phyloP scores from a whole-genome alignment of 2,888 invertebrate genomes.

The Mellilla xanthometata region DNA sequence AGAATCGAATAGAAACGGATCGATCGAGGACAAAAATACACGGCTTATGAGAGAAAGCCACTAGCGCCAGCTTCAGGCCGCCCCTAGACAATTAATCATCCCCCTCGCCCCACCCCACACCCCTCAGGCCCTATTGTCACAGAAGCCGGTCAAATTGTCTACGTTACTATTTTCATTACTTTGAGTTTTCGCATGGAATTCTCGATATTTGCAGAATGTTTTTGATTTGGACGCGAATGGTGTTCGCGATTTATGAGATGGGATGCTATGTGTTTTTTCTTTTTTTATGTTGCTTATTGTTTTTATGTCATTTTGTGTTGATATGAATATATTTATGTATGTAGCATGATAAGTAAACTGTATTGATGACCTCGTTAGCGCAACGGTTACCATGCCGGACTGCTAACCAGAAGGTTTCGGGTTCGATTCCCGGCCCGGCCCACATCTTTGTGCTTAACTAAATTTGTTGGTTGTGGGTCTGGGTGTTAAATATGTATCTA shows the following conservation, averaged over 20 bases:
- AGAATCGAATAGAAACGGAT: conserved; percentile 23
- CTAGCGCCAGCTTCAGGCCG: conserved; percentile 32
- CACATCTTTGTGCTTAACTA: no score
- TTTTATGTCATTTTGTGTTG: no score
- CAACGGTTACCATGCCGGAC: no score
- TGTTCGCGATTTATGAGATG: conserved; percentile 9
- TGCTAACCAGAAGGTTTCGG: no score
- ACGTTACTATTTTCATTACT: conserved; percentile 42
- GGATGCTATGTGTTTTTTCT: background rate
- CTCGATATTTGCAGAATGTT: conserved; percentile 30
- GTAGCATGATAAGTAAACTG: no score
- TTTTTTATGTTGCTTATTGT: background rate
- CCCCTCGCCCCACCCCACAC: conserved; percentile 33
- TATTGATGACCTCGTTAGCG: no score
- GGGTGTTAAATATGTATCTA: no score
- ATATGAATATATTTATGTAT: no score
- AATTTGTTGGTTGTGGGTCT: no score
- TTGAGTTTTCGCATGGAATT: conserved; percentile 29
- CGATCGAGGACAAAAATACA: conserved; percentile 32
- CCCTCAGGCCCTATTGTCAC: conserved; percentile 38
- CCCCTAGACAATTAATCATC: conserved; percentile 60
- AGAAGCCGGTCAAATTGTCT: conserved; percentile 38
- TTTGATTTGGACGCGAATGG: conserved; percentile 13
- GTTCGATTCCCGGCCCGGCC: no score
- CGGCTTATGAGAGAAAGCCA: conserved; percentile 38